phyloP scores from a whole-genome alignment of 2,888 invertebrate species.

The Heliconius charithonia region DNA sequence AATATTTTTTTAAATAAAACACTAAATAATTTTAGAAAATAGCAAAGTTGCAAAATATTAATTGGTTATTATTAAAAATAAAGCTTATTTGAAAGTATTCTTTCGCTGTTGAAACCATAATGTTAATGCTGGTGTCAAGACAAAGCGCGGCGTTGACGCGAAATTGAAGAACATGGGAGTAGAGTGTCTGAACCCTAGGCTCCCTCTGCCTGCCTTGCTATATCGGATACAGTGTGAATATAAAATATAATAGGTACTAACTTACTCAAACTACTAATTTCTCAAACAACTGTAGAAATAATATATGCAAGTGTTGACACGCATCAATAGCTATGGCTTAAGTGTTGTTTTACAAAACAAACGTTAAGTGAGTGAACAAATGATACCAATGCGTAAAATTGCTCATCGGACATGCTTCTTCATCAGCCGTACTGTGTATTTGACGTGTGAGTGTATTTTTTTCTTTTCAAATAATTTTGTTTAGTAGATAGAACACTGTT shows the following conservation, averaged over 20 bases:
- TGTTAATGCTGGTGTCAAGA: neutral
- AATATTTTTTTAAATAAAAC: neutral
- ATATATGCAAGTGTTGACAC: neutral
- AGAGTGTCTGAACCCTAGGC: too few relatives aligned
- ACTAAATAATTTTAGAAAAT: neutral
- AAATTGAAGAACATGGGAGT: too few relatives aligned
- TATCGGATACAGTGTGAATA: too few relatives aligned
- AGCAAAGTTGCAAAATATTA: neutral
- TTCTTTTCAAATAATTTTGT: neutral
- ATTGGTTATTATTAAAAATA: neutral
- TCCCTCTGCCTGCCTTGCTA: too few relatives aligned
- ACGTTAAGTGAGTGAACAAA: conserved; percentile 49
- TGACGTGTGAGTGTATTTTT: conserved; percentile 73
- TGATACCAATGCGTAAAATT: conserved; percentile 70
- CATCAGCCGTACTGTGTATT: conserved; percentile 73
- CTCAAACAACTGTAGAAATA: neutral
- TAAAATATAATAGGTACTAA: too few relatives aligned
- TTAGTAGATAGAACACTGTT: neutral
- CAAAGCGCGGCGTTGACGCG: too few relatives aligned
- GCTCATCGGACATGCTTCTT: conserved; percentile 72
- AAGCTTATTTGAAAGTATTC: neutral
- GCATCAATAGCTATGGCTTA: conserved; percentile 2
- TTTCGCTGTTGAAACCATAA: neutral
- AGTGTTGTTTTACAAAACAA: conserved; percentile 9
- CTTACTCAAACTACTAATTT: neutral